Evolutionary conservation across 2,888 invertebrate genomes (phyloP).

Genomic region (Scelioninae gen. 1): DNA sequence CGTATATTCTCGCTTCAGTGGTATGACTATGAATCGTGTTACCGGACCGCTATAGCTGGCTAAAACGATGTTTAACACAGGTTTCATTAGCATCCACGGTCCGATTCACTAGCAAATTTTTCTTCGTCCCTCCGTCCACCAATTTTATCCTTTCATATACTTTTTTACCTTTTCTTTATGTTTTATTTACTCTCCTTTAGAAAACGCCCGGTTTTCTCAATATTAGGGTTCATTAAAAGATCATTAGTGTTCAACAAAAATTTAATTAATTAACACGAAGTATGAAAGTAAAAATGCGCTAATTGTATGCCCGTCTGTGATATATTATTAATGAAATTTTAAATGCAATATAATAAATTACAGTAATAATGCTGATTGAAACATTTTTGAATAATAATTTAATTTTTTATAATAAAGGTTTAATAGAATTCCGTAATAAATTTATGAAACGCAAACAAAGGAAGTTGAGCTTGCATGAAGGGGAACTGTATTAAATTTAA

Average conservation of each 20-base stretch:
- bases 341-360: slow-evolving; percentile 30
- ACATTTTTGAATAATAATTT: slow-evolving; percentile 23
- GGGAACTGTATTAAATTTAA: slow-evolving; percentile 46
- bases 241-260: slow-evolving; percentile 43
- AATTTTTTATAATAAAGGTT: slow-evolving; percentile 26
- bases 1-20: slow-evolving; percentile 65
- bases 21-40: slow-evolving; percentile 53
- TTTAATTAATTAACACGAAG: slow-evolving; percentile 39
- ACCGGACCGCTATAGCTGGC: slow-evolving; percentile 57
- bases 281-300: slow-evolving; percentile 14
- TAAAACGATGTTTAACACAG: slow-evolving; percentile 64
- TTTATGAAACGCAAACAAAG: slow-evolving; percentile 37
- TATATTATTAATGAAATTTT: slow-evolving; percentile 43
- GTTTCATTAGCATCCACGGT: slow-evolving; percentile 67
- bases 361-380: neutral
- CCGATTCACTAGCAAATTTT: slow-evolving; percentile 58
- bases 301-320: slow-evolving; percentile 6
- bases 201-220: slow-evolving; percentile 29
- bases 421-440: slow-evolving; percentile 29
- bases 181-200: too few relatives aligned
- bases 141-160: slow-evolving; percentile 21
- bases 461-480: slow-evolving; percentile 19
- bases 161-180: too few relatives aligned
- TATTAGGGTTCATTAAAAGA: slow-evolving; percentile 51
- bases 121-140: neutral